phyloP scores from a whole-genome alignment of 2,888 invertebrate species.

The Orthosia gracilis region DNA sequence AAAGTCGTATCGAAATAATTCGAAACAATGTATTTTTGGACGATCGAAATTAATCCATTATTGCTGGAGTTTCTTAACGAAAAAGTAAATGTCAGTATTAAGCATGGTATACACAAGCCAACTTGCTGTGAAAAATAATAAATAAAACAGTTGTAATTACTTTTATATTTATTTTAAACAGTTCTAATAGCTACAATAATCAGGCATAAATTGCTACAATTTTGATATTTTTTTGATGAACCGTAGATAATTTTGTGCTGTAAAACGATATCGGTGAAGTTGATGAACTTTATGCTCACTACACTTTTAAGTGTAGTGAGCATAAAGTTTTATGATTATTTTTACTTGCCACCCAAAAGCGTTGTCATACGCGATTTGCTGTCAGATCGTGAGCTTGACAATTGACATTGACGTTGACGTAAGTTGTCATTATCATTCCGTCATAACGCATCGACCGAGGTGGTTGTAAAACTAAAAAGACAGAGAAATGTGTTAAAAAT shows the following conservation, averaged over 20 bases:
- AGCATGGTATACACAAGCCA: background rate
- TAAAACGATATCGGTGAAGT: too few relatives aligned
- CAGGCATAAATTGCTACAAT: too few relatives aligned
- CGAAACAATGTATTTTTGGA: background rate
- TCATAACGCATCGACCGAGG: slow-evolving; percentile 75
- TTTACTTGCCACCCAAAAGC: background rate
- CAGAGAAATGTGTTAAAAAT: slow-evolving; percentile 70
- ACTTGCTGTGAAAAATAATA: background rate
- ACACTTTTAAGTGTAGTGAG: too few relatives aligned
- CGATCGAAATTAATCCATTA: background rate
- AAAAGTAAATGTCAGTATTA: slow-evolving; percentile 4
- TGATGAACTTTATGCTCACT: too few relatives aligned
- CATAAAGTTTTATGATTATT: background rate
- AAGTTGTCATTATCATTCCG: slow-evolving; percentile 66
- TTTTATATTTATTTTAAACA: background rate
- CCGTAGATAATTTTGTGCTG: too few relatives aligned
- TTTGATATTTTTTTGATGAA: too few relatives aligned
- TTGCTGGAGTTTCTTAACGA: slow-evolving; percentile 36
- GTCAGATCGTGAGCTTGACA: slow-evolving; percentile 1
- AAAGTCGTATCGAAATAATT: background rate
- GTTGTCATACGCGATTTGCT: slow-evolving; percentile 16
- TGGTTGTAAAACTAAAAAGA: slow-evolving; percentile 68
- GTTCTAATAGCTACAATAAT: too few relatives aligned
- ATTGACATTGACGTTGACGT: slow-evolving; percentile 34
- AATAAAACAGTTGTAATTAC: too few relatives aligned